Percentiles rank a stretch among this genome's conserved stretches.
Evolutionary conservation across 2,797 vertebrate species (phyloP).

Genomic region (Oryzias dopingdopingensis): DNA sequence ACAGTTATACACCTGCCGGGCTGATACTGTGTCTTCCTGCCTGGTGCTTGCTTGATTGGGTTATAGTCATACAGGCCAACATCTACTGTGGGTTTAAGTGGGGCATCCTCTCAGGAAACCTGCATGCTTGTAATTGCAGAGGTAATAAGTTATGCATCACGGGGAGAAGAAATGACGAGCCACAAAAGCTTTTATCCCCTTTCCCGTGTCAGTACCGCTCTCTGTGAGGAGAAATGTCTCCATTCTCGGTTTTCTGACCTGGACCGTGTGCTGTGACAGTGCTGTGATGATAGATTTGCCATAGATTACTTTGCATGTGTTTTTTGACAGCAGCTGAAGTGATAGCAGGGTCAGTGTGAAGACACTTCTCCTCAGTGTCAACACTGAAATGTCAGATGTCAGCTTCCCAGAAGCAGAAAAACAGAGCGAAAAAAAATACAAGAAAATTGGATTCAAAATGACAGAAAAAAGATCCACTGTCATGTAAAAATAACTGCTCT

Average conservation of each 20-base stretch:
- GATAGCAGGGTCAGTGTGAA: slow-evolving; percentile 36
- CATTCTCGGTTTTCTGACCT: slow-evolving; percentile 7
- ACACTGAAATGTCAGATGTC: slow-evolving; percentile 45
- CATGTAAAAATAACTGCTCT: slow-evolving; percentile 30
- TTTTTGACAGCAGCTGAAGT: slow-evolving; percentile 43
- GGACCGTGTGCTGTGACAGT: slow-evolving; percentile 11
- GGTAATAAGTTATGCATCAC: slow-evolving; percentile 43
- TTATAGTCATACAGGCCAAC: slow-evolving; percentile 14
- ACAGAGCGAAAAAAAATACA: slow-evolving; percentile 6
- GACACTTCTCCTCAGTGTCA: slow-evolving; percentile 57
- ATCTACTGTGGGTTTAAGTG: slow-evolving; percentile 47
- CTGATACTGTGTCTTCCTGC: slow-evolving; percentile 12
- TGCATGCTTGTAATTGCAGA: slow-evolving; percentile 49
- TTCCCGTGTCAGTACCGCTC: slow-evolving; percentile 4
- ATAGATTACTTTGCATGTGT: slow-evolving; percentile 33
- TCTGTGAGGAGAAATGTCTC: slow-evolving; percentile 23
- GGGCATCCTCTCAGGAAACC: slow-evolving; percentile 61
- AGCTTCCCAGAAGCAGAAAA: slow-evolving; percentile 37
- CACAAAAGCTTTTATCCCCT: slow-evolving; percentile 42
- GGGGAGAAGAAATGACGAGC: slow-evolving; percentile 21
- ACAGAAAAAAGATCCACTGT: slow-evolving; percentile 36
- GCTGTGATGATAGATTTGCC: slow-evolving; percentile 27
- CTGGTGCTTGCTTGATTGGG: slow-evolving; percentile 25
- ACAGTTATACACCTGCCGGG: slow-evolving; percentile 20
- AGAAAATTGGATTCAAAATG: slow-evolving; percentile 31